phyloP scores from a whole-genome alignment of 2,797 vertebrate genomes.

The Pseudochaenichthys georgianus region DNA sequence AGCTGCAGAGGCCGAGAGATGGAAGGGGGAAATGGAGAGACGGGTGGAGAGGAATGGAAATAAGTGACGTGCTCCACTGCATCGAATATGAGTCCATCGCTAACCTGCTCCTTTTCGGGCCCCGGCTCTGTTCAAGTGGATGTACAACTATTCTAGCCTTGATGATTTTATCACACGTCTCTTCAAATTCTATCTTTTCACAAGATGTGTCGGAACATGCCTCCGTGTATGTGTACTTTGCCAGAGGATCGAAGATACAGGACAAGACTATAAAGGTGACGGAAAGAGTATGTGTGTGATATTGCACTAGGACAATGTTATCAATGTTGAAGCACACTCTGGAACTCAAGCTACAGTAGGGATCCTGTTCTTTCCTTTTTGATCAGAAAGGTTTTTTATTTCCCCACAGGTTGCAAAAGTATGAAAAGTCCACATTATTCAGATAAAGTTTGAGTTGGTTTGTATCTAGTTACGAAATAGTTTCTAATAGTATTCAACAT shows the following conservation, averaged over 20 bases:
- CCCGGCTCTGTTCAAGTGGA: constrained; percentile 8
- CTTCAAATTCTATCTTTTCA: background rate
- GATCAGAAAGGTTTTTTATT: no score
- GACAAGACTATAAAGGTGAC: background rate
- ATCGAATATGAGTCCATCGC: constrained; percentile 30
- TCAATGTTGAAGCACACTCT: background rate
- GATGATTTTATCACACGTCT: constrained; percentile 6
- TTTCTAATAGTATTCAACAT: no score
- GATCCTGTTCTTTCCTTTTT: no score
- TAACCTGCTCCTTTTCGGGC: constrained; percentile 30
- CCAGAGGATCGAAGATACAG: background rate
- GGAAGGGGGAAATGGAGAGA: constrained; percentile 12
- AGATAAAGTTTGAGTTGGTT: background rate
- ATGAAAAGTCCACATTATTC: background rate
- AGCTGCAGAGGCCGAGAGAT: constrained; percentile 14
- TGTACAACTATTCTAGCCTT: constrained; percentile 10
- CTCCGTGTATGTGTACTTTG: background rate
- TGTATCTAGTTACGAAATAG: background rate
- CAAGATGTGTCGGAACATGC: no score
- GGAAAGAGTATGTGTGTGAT: background rate
- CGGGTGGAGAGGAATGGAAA: constrained; percentile 6
- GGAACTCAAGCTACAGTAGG: background rate
- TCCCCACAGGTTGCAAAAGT: background rate
- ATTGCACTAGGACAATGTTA: background rate
- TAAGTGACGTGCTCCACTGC: constrained; percentile 34